A percentile compares a stretch with the other conserved stretches of the same genome.
Evolutionary conservation across 2,113 vertebrate genomes (phyloP).

Genomic region (Sisor rabdophorus): DNA sequence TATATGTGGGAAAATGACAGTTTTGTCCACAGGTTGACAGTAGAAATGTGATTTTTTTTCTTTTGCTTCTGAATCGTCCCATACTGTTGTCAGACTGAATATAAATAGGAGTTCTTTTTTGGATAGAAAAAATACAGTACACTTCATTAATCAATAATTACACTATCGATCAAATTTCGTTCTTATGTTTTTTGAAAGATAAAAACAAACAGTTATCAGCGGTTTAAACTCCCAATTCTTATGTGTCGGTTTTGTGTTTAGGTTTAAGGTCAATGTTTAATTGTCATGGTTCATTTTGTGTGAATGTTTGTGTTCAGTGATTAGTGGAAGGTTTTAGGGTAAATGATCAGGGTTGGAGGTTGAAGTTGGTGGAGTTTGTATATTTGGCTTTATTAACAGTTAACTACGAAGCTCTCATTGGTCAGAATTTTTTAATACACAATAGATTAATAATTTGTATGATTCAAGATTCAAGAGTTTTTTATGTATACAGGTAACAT

Average conservation of each 20-base stretch:
- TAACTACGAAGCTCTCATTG: not conserved
- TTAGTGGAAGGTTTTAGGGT: not conserved
- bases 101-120: not conserved
- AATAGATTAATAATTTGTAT: too few species aligned
- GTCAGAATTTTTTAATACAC: not conserved
- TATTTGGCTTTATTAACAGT: not conserved
- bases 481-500: too few species aligned
- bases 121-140: too few species aligned
- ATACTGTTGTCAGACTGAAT: not conserved
- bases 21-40: constrained; percentile 6
- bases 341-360: not conserved
- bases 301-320: not conserved
- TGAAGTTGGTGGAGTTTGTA: not conserved
- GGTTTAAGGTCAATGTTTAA: not conserved
- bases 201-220: not conserved
- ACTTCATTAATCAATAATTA: too few species aligned
- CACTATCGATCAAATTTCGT: not conserved
- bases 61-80: not conserved
- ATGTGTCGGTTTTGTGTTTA: not conserved
- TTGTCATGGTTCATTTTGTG: not conserved
- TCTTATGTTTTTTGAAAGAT: not conserved
- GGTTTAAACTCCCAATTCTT: not conserved
- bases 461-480: too few species aligned
- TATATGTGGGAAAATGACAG: not conserved
- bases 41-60: not conserved